These are phyloP conservation scores for Acipenser transmontanus DNA, from an alignment of 2,797 vertebrate genomes.

Conservation along the genomic window DNA sequence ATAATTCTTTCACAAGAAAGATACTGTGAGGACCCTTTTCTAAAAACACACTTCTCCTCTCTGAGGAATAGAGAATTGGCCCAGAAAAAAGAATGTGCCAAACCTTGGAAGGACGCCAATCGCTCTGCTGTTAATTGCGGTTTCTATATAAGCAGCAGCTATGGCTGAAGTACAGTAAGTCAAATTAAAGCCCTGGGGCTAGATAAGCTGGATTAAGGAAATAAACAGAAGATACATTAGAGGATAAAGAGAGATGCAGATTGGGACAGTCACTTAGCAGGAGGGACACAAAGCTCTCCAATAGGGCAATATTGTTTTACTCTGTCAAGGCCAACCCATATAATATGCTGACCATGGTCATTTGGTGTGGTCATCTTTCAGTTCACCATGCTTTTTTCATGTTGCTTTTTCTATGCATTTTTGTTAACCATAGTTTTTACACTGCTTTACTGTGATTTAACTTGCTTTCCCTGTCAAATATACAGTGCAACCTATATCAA, in stretches of 20 bases:
- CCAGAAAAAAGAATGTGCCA: constrained; percentile 58
- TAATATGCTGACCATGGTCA: constrained; percentile 3
- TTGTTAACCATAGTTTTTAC: no score
- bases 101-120: constrained; percentile 50
- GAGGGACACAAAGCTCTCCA: neutral
- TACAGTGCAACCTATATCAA: no score
- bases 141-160: constrained; percentile 41
- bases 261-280: neutral
- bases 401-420: no score
- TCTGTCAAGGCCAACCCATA: constrained; percentile 26
- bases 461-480: no score
- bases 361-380: neutral
- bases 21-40: constrained; percentile 74
- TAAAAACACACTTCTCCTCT: constrained; percentile 75
- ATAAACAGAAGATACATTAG: constrained; percentile 44
- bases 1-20: constrained; percentile 72
- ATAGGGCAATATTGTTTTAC: constrained; percentile 23
- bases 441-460: no score
- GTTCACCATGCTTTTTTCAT: no score
- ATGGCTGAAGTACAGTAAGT: constrained; percentile 24
- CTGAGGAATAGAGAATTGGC: constrained; percentile 66
- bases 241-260: constrained; percentile 37
- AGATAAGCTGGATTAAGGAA: constrained; percentile 67
- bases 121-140: constrained; percentile 50
- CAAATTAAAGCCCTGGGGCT: constrained; percentile 50